Evolutionary conservation across 2,113 vertebrate species (phyloP).

Genomic region (Pituophis catenifer): DNA sequence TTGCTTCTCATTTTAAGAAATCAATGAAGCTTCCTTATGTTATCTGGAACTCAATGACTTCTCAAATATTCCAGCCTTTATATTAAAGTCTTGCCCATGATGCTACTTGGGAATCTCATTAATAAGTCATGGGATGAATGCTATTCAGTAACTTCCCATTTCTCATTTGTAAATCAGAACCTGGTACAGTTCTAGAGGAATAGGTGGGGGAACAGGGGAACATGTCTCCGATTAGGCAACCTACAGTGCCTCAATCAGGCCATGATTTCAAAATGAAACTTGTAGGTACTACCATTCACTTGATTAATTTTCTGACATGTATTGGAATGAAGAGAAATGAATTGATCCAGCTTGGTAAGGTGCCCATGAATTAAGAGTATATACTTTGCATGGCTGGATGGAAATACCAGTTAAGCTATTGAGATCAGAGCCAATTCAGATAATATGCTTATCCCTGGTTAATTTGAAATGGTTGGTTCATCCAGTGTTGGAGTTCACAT

Average conservation of each 20-base stretch:
- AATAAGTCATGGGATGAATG: conserved; percentile 8
- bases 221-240: neutral
- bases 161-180: conserved; percentile 26
- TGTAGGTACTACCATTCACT: neutral
- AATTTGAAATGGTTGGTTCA: neutral
- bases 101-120: neutral
- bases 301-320: neutral
- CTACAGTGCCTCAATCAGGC: neutral
- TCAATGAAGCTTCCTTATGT: neutral
- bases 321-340: neutral
- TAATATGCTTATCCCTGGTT: neutral
- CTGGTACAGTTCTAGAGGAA: neutral
- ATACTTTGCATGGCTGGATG: neutral
- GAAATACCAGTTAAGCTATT: neutral
- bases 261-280: conserved; percentile 6
- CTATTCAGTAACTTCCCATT: conserved; percentile 13
- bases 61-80: neutral
- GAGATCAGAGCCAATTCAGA: neutral
- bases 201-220: neutral
- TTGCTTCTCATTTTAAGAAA: conserved; percentile 1
- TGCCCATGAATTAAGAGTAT: neutral
- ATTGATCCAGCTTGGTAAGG: neutral
- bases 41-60: neutral
- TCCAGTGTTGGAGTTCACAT: neutral
- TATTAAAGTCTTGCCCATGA: neutral